Evolutionary conservation across 2,888 invertebrate genomes (phyloP).

Genomic region (Parochlus steinenii): DNA sequence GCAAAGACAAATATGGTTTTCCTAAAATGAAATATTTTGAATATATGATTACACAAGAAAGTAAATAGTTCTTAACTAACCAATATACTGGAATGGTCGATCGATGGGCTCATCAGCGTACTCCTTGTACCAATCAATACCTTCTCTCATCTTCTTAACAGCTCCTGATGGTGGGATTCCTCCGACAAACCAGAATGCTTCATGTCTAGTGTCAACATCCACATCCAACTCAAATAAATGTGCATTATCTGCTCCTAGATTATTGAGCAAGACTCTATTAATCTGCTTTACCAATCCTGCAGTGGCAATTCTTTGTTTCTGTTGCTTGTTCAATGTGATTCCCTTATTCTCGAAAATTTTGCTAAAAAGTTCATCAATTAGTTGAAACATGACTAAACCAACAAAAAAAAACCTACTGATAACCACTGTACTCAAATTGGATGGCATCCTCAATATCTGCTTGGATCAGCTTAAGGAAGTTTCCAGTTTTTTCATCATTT

Average conservation of each 20-base stretch:
- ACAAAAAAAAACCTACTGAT: slow-evolving; percentile 34
- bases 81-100: slow-evolving; percentile 51
- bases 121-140: slow-evolving; percentile 29
- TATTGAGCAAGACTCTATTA: slow-evolving; percentile 47
- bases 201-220: slow-evolving; percentile 61
- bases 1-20: slow-evolving; percentile 47
- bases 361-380: slow-evolving; percentile 17
- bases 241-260: slow-evolving; percentile 37
- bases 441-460: slow-evolving; percentile 44
- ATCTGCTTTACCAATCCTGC: slow-evolving; percentile 37
- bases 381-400: slow-evolving; percentile 11
- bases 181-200: slow-evolving; percentile 75
- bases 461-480: slow-evolving; percentile 36
- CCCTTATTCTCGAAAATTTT: slow-evolving; percentile 17
- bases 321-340: slow-evolving; percentile 19
- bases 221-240: slow-evolving; percentile 44
- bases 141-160: slow-evolving; percentile 30
- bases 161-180: slow-evolving; percentile 42
- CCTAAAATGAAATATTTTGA: slow-evolving; percentile 21
- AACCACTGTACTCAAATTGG: slow-evolving; percentile 39
- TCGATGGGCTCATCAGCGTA: slow-evolving; percentile 39
- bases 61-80: slow-evolving; percentile 21
- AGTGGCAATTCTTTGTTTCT: slow-evolving; percentile 17
- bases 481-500: slow-evolving; percentile 31
- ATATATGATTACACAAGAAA: slow-evolving; percentile 5